These are phyloP conservation scores for Poeciliopsis turrubarensis DNA, from an alignment of 2,113 vertebrate genomes.

Conservation along the genomic window DNA sequence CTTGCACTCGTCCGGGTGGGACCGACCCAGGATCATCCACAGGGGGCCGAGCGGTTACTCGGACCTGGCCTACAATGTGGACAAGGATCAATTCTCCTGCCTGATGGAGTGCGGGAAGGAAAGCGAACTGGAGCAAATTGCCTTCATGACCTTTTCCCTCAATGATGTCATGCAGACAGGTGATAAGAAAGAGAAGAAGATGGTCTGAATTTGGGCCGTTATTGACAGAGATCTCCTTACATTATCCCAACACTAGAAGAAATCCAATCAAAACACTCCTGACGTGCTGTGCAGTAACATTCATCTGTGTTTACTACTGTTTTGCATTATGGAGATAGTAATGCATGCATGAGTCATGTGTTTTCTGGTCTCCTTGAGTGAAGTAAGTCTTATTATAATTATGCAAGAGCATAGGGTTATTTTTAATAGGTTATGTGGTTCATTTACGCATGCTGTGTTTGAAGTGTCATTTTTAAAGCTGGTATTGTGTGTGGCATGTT, in stretches of 20 bases:
- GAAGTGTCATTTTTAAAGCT: constrained; percentile 31
- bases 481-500: constrained; percentile 56
- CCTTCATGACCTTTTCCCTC: constrained; percentile 76
- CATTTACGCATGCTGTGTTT: constrained; percentile 5
- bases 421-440: constrained; percentile 35
- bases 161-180: constrained; percentile 71
- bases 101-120: constrained; percentile 87
- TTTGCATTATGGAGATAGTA: constrained; percentile 56
- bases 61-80: constrained; percentile 84
- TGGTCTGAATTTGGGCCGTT: constrained; percentile 35
- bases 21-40: constrained; percentile 82
- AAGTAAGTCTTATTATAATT: constrained; percentile 42
- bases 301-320: constrained; percentile 59
- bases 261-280: constrained; percentile 33
- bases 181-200: constrained; percentile 58
- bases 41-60: constrained; percentile 89
- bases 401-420: constrained; percentile 46
- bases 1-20: constrained; percentile 75
- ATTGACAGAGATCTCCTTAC: constrained; percentile 34
- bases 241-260: constrained; percentile 18
- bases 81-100: constrained; percentile 84
- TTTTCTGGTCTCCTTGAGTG: constrained; percentile 55
- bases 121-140: constrained; percentile 79
- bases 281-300: constrained; percentile 61
- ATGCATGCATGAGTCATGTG: constrained; percentile 66